Evolutionary conservation across 2,888 invertebrate genomes (phyloP).

Genomic region (Graphium colonna): DNA sequence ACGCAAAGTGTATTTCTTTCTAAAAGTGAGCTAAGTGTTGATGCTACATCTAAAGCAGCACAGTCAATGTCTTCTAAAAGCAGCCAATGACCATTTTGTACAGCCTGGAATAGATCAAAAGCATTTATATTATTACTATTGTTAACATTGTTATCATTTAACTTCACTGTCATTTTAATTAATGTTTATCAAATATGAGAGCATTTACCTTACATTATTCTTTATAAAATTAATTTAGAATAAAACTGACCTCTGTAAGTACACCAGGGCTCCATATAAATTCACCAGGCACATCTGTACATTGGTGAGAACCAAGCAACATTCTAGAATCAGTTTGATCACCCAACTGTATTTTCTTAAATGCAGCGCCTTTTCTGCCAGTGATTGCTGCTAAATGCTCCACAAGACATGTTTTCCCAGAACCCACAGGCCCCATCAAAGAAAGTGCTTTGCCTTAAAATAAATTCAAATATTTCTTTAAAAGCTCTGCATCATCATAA

Average conservation of each 20-base stretch:
- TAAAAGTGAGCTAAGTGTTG: conserved; percentile 90
- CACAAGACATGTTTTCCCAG: conserved; percentile 95
- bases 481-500: too few species aligned
- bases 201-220: neutral
- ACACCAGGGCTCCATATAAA: conserved; percentile 98
- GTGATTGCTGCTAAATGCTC: conserved; percentile 92
- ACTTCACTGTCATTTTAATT: neutral
- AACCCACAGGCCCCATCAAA: conserved; percentile 93
- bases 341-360: conserved; percentile 94
- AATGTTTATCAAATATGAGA: too few species aligned
- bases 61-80: conserved; percentile 97
- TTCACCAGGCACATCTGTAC: conserved; percentile 98
- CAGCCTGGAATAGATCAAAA: conserved; percentile 79
- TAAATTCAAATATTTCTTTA: neutral
- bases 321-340: conserved; percentile 98
- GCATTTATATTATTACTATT: neutral
- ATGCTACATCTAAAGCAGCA: conserved; percentile 95
- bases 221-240: too few species aligned
- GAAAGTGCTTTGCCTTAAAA: conserved; percentile 82
- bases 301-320: conserved; percentile 94
- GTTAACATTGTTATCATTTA: neutral
- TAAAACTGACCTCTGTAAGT: conserved; percentile 85
- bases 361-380: conserved; percentile 78
- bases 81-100: conserved; percentile 93
- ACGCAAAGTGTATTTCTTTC: conserved; percentile 91